These are phyloP conservation scores for Aromia moschata DNA, from an alignment of 2,888 invertebrate species.

Conservation along the genomic window DNA sequence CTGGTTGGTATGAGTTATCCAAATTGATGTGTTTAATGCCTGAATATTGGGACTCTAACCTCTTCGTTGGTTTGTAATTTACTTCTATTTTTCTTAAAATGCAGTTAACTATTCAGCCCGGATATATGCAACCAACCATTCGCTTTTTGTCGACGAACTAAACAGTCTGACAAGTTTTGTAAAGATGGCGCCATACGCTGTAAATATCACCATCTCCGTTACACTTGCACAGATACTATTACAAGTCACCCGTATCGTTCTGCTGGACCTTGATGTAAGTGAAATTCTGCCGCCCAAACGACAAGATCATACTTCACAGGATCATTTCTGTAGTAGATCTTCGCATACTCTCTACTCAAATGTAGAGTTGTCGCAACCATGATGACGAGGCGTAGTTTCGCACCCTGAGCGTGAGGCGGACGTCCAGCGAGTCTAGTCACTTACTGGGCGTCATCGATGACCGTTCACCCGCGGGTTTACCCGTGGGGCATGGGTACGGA, in stretches of 20 bases:
- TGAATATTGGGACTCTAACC: too few species aligned
- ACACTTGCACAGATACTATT: background rate
- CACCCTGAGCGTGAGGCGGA: constrained; percentile 66
- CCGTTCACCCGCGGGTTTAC: constrained; percentile 50
- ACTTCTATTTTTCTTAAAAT: too few species aligned
- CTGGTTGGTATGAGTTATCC: too few species aligned
- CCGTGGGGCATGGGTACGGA: constrained; percentile 42
- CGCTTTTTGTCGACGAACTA: too few species aligned
- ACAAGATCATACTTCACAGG: constrained; percentile 68
- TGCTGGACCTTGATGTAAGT: background rate
- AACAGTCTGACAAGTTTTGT: too few species aligned
- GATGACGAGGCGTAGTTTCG: constrained; percentile 67
- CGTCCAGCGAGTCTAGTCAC: constrained; percentile 38
- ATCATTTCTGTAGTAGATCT: constrained; percentile 76
- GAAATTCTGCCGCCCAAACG: background rate
- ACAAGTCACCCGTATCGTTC: background rate
- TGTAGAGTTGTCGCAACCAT: constrained; percentile 65
- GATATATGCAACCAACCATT: too few species aligned
- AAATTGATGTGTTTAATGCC: too few species aligned
- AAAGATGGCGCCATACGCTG: background rate
- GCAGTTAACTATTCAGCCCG: too few species aligned
- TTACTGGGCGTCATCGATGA: constrained; percentile 53
- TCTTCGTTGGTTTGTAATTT: too few species aligned
- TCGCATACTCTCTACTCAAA: constrained; percentile 66
- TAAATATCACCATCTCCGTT: background rate